Conservation (phyloP, 2,113 vertebrate species). For the Typhlomys cinereus region DNA sequence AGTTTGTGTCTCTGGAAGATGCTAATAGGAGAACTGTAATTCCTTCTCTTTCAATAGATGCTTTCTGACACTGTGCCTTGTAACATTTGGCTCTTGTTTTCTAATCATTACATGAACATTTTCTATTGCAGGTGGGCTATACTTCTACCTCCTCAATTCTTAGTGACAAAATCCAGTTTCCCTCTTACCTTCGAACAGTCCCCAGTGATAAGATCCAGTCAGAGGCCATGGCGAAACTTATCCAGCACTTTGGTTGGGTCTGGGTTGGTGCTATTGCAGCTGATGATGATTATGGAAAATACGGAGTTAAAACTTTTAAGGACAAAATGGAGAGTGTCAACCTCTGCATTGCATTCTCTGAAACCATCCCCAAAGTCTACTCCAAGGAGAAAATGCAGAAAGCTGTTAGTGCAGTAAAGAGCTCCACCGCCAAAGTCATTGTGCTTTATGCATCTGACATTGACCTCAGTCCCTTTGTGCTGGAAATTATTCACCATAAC, state of each 20-base stretch:
- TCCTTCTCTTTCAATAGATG: not conserved
- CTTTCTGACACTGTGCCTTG: not conserved
- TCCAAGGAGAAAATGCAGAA: slow-evolving; percentile 83
- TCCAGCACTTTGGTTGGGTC: slow-evolving; percentile 90
- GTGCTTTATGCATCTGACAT: slow-evolving; percentile 92
- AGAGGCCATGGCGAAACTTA: slow-evolving; percentile 85
- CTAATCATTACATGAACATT: slow-evolving; percentile 3
- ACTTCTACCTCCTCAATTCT: slow-evolving; percentile 88
- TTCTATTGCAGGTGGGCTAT: slow-evolving; percentile 87
- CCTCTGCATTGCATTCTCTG: slow-evolving; percentile 90
- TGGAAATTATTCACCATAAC: slow-evolving; percentile 86
- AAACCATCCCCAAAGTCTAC: slow-evolving; percentile 89
- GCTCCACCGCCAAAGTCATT: slow-evolving; percentile 88
- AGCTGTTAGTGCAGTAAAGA: slow-evolving; percentile 82
- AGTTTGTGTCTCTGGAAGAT: not conserved
- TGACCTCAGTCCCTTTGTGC: slow-evolving; percentile 87
- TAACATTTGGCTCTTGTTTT: not conserved
- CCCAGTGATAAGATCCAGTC: slow-evolving; percentile 88
- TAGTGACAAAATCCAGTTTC: slow-evolving; percentile 91
- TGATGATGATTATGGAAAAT: slow-evolving; percentile 92
- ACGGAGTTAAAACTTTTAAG: slow-evolving; percentile 90
- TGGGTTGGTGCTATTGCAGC: slow-evolving; percentile 91
- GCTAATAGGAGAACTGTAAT: not conserved
- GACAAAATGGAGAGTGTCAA: slow-evolving; percentile 85
- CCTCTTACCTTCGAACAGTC: slow-evolving; percentile 88